Conservation (phyloP, 2,113 vertebrate genomes). For the Labeo catla region DNA sequence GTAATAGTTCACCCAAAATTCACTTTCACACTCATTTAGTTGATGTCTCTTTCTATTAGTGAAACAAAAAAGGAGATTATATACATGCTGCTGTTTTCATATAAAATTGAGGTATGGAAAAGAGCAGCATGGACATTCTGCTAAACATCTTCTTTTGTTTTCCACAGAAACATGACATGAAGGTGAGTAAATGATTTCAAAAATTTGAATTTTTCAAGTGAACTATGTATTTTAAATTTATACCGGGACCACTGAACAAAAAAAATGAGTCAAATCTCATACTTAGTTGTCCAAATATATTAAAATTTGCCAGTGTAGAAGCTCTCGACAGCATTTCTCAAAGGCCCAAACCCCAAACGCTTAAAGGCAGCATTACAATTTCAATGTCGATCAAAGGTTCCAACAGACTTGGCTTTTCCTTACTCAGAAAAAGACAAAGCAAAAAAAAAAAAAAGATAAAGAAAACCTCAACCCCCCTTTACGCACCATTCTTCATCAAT, state of each 20-base stretch:
- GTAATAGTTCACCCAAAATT: background rate
- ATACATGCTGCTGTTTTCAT: background rate
- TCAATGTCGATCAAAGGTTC: conserved; percentile 84
- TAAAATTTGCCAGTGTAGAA: background rate
- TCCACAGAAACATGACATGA: background rate
- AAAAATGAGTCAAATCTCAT: conserved; percentile 52
- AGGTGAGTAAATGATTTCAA: background rate
- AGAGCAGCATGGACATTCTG: background rate
- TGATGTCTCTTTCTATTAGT: background rate
- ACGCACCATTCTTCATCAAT: conserved; percentile 63
- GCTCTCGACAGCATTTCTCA: conserved; percentile 44
- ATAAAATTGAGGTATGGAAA: background rate
- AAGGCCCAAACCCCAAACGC: conserved; percentile 62
- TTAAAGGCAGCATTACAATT: conserved; percentile 68
- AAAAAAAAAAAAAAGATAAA: conserved; percentile 47
- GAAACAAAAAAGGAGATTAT: background rate
- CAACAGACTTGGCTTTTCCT: conserved; percentile 49
- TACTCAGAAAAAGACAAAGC: conserved; percentile 67
- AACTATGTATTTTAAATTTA: background rate
- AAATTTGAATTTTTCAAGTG: background rate
- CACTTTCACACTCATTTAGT: background rate
- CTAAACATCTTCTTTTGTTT: background rate
- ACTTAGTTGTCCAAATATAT: conserved; percentile 4
- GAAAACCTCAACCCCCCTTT: conserved; percentile 62
- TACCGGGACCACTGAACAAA: conserved; percentile 42